Conservation (phyloP, 2,113 vertebrate species). For the Sorex fumeus region DNA sequence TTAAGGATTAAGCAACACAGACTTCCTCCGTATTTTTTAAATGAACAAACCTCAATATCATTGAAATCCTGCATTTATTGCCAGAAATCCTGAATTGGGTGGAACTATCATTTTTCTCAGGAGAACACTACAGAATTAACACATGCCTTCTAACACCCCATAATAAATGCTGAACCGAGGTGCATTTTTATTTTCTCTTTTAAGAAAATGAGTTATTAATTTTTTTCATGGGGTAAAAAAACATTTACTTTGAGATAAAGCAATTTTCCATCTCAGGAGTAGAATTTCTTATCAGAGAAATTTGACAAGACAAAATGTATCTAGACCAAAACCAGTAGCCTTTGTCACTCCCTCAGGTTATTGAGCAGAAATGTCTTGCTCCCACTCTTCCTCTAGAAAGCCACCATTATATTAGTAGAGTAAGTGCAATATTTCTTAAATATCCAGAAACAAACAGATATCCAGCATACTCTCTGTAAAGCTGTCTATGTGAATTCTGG, state of each 20-base stretch:
- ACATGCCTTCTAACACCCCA: constrained; percentile 42
- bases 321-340: background rate
- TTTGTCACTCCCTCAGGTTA: background rate
- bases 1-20: constrained; percentile 71
- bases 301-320: background rate
- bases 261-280: background rate
- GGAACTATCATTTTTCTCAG: constrained; percentile 38
- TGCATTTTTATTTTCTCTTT: background rate
- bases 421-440: background rate
- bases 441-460: background rate
- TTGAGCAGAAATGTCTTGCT: background rate
- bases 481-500: no score
- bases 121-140: constrained; percentile 24
- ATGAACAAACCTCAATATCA: constrained; percentile 38
- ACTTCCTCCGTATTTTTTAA: constrained; percentile 76
- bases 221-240: background rate
- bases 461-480: background rate
- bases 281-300: constrained; percentile 35
- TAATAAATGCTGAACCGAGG: background rate
- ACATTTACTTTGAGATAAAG: constrained; percentile 26
- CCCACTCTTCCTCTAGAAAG: background rate
- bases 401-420: background rate
- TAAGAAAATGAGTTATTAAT: background rate
- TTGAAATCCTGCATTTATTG: constrained; percentile 63
- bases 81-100: constrained; percentile 70